Percentiles rank a stretch among this genome's conserved stretches.
These are phyloP conservation scores for Argya squamiceps DNA, from an alignment of 2,797 vertebrate genomes.

Conservation along the genomic window DNA sequence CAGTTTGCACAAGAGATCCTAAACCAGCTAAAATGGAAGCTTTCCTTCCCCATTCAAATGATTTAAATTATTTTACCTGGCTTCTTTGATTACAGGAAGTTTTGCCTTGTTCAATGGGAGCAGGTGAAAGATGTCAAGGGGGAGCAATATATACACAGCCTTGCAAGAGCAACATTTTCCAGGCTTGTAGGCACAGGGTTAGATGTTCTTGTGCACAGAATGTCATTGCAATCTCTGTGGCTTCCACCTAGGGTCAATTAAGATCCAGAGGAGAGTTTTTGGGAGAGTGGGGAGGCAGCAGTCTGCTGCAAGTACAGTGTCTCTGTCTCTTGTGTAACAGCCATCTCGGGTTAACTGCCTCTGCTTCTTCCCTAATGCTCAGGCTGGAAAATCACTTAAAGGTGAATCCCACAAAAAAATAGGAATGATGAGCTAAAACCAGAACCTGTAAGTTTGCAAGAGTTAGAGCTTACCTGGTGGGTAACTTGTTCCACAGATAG, in stretches of 20 bases:
- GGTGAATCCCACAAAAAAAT: not conserved
- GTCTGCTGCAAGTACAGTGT: rapidly evolving
- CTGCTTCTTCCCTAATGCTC: not conserved
- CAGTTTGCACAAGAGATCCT: not conserved
- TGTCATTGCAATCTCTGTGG: not conserved
- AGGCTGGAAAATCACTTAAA: not conserved
- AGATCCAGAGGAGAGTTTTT: not conserved
- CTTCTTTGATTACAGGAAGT: not conserved
- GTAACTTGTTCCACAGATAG: not conserved
- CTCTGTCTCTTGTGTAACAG: not conserved
- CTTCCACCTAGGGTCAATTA: not conserved
- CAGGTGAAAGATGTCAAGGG: not conserved
- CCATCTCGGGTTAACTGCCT: not conserved
- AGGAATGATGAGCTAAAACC: not conserved
- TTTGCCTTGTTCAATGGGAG: not conserved
- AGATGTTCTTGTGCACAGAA: not conserved
- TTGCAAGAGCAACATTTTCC: not conserved
- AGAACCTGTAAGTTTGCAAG: not conserved
- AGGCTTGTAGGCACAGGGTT: not conserved
- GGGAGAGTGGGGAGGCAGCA: not conserved
- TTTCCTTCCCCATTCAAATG: not conserved
- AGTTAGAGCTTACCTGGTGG: not conserved
- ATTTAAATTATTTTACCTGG: not conserved
- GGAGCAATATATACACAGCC: not conserved
- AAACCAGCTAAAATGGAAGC: not conserved